A percentile compares a stretch with the other conserved stretches of the same genome.
These are phyloP conservation scores for Drosophila eohydei DNA, from an alignment of 2,888 invertebrate genomes.

Conservation along the genomic window DNA sequence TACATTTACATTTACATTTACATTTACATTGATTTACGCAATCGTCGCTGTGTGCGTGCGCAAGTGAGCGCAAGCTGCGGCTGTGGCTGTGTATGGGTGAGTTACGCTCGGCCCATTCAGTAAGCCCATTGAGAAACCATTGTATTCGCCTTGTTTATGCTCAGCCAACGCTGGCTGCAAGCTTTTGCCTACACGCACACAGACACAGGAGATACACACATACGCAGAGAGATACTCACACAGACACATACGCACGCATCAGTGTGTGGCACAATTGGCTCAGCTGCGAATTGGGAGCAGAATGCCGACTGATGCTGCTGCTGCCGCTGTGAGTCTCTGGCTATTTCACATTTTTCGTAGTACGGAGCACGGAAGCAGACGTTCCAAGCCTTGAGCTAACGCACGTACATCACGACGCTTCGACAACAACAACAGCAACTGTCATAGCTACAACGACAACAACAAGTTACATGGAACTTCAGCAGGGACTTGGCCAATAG, in stretches of 20 bases:
- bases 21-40: constrained; percentile 34
- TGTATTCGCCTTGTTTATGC: constrained; percentile 12
- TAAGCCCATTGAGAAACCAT: constrained; percentile 53
- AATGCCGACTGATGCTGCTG: constrained; percentile 15
- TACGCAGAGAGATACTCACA: not conserved
- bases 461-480: constrained; percentile 13
- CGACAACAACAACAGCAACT: constrained; percentile 17
- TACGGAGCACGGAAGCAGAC: constrained; percentile 60
- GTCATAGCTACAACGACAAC: constrained; percentile 15
- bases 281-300: constrained; percentile 35
- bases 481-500: constrained; percentile 24
- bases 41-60: constrained; percentile 13
- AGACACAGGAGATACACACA: not conserved
- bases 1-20: constrained; percentile 12
- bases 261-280: constrained; percentile 22
- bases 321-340: constrained; percentile 55
- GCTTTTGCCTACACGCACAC: constrained; percentile 23
- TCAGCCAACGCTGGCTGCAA: constrained; percentile 28
- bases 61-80: constrained; percentile 8
- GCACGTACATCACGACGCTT: constrained; percentile 53
- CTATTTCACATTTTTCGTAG: constrained; percentile 61
- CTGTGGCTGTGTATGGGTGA: constrained; percentile 14
- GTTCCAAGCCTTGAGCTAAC: constrained; percentile 33
- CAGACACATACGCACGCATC: not conserved
- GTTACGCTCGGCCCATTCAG: constrained; percentile 46